Base-by-base conservation (phyloP, 2,888 invertebrate species). In the Prenolepis imparis region DNA sequence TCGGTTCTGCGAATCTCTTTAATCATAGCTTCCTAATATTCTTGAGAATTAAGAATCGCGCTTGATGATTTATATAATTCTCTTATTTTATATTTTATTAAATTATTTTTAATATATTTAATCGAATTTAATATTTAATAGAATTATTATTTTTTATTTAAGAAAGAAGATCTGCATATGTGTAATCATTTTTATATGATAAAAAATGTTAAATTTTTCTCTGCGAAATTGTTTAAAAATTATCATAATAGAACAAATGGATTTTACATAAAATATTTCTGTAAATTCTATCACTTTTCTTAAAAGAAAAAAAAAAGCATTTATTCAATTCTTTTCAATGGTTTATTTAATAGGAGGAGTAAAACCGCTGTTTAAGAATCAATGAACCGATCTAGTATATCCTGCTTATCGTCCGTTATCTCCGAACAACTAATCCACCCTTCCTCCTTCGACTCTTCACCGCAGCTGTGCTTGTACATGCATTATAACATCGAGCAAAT, bases 201-300 rank as follows among this genome's bases (percentile, higher is more conserved):
- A 32, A 44, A 59, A 61, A 59, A 61, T 44, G 12, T 41, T 18
- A 12, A 11, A 39, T 73, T 11, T 18, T 18, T 24, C 5, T 36
- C 8, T 48, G 36, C 0, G 15, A 67, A 67, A 67, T 24, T 24
- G 24, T 59, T 61, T 6, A 48, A 4, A 44, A 24, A 44, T 44
- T 44, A 24, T 41, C 12, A 18, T 28, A 39, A 24, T 15, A n/a
- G 18, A 18, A 39, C n/a, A 59, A 73, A 41, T 15, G 0, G 1
- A 73, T 73, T 73, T 41, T 28, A 41, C 12, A 73, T 32, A 3
- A 52, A 21, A n/a, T 70, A n/a, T 12, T 61, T 28, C 32, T n/a
- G 21, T 36, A 32, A 18, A 12, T 36, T 21, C 55, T 61, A 59
- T 32, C 0, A 36, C 2, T 39, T 41, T n/a, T 8, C 5, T n/a